A percentile compares a stretch with the other conserved stretches of the same genome.
Evolutionary conservation across 2,888 invertebrate genomes (phyloP).

Genomic region (Augochlorella aurata): DNA sequence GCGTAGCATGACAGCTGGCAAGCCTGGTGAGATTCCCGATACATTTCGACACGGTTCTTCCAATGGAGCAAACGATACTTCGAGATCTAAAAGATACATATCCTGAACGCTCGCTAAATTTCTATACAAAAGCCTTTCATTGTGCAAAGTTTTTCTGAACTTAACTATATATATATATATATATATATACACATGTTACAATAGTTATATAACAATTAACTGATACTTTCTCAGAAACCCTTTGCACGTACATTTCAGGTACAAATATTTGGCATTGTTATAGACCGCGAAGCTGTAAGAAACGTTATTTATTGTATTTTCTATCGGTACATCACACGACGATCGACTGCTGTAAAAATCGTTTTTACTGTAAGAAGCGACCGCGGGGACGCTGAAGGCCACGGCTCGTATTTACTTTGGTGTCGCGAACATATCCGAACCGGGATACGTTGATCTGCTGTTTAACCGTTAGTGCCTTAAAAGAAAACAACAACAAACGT

Average conservation of each 20-base stretch:
- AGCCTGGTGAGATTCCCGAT: slow-evolving; percentile 43
- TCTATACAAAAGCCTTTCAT: background rate
- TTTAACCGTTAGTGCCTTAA: slow-evolving; percentile 59
- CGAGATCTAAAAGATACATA: background rate
- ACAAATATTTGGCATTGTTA: slow-evolving; percentile 7
- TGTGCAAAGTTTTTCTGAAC: background rate
- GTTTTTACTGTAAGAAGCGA: background rate
- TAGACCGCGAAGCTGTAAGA: background rate
- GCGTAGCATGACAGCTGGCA: slow-evolving; percentile 58
- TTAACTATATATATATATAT: background rate
- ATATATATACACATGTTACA: background rate
- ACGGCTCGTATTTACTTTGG: slow-evolving; percentile 9
- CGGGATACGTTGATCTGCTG: slow-evolving; percentile 35
- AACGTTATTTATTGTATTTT: slow-evolving; percentile 4
- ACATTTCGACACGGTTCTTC: background rate
- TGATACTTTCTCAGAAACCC: background rate
- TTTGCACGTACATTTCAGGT: background rate
- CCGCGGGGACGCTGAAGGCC: background rate
- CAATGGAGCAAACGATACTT: background rate
- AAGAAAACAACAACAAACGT: slow-evolving; percentile 20
- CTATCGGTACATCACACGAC: background rate
- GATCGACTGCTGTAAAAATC: background rate
- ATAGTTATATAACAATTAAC: background rate
- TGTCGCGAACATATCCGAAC: background rate
- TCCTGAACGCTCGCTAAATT: background rate